Percentiles rank a stretch among this genome's conserved stretches.
Evolutionary conservation across 2,888 invertebrate genomes (phyloP).

Genomic region (Gortyna flavago): DNA sequence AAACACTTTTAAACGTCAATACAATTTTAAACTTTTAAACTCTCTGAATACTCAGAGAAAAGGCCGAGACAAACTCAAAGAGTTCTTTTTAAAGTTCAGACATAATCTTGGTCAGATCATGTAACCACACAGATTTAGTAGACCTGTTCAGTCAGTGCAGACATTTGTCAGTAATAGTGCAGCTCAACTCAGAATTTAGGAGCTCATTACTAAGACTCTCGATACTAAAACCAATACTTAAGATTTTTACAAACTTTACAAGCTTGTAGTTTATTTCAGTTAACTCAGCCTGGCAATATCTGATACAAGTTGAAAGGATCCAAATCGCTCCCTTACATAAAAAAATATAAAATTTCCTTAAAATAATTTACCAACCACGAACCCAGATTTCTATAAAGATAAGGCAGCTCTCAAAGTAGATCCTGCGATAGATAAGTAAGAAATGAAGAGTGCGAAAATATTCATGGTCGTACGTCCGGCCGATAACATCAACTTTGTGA

Average conservation of each 20-base stretch:
- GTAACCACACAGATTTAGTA: background rate
- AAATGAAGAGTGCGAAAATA: slow-evolving; percentile 58
- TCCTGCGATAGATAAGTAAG: slow-evolving; percentile 47
- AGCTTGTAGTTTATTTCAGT: background rate
- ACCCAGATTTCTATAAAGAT: slow-evolving; percentile 38
- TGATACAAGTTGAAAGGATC: background rate
- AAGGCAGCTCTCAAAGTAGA: slow-evolving; percentile 35
- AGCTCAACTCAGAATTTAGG: background rate
- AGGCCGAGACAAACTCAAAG: background rate
- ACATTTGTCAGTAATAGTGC: background rate
- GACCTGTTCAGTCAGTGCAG: background rate
- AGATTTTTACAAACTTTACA: background rate
- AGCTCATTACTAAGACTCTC: background rate
- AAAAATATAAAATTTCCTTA: slow-evolving; percentile 16
- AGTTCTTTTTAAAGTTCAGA: background rate
- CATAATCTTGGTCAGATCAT: background rate
- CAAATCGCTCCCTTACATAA: background rate
- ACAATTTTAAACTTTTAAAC: background rate
- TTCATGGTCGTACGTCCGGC: slow-evolving; percentile 18
- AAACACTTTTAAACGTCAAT: background rate
- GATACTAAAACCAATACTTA: background rate
- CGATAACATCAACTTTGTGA: slow-evolving; percentile 47
- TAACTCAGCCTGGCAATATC: background rate
- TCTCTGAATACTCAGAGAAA: background rate
- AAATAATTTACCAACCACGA: slow-evolving; percentile 16